Evolutionary conservation across 2,797 vertebrate species (phyloP).

Genomic region (Scyliorhinus canicula): DNA sequence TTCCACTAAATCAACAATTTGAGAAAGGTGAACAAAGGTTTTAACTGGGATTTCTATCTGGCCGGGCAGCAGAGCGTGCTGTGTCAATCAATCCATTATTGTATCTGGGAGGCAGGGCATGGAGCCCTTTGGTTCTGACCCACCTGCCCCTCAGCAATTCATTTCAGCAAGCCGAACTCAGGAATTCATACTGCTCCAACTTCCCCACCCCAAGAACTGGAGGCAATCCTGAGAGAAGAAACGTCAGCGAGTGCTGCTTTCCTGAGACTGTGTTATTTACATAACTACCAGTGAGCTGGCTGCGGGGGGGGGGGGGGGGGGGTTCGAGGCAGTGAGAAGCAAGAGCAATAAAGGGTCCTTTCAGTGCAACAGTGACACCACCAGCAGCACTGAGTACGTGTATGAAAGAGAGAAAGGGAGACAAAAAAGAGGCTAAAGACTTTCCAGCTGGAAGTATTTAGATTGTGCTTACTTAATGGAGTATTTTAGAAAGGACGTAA

Average conservation of each 20-base stretch:
- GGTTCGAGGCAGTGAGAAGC: neutral
- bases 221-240: conserved; percentile 15
- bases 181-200: conserved; percentile 51
- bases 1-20: neutral
- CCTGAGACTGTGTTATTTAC: conserved; percentile 45
- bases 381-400: conserved; percentile 45
- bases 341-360: conserved; percentile 18
- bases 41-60: neutral
- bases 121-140: conserved; percentile 50
- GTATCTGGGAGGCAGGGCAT: conserved; percentile 48
- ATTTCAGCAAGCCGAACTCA: conserved; percentile 57
- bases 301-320: neutral
- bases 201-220: neutral
- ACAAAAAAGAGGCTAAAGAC: neutral
- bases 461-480: neutral
- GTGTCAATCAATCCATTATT: conserved; percentile 44
- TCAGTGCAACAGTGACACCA: conserved; percentile 40
- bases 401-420: conserved; percentile 41
- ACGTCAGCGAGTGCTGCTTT: neutral
- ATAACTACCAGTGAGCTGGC: conserved; percentile 42
- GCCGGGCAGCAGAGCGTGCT: conserved; percentile 26
- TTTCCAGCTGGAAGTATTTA: neutral
- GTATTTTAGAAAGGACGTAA: conserved; percentile 41
- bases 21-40: neutral
- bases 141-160: conserved; percentile 56